phyloP scores from a whole-genome alignment of 92 coral and sea anemone genomes.

The Zoanthus sociatus region DNA sequence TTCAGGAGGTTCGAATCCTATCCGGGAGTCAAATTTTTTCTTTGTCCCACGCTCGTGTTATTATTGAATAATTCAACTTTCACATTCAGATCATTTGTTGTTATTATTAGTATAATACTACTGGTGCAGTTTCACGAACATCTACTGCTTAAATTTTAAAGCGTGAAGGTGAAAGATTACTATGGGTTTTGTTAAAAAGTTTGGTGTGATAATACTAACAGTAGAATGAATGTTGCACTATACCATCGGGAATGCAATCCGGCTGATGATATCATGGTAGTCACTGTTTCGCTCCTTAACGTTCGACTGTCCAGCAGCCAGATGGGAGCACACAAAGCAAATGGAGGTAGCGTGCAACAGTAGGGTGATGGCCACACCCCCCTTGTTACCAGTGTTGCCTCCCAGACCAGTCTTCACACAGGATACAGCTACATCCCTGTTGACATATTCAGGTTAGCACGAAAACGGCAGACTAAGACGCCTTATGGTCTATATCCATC shows the following conservation, averaged over 20 bases:
- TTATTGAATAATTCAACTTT: too few species aligned
- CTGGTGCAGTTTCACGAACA: too few species aligned
- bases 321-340: slow-evolving; percentile 97
- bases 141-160: too few species aligned
- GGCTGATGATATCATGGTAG: slow-evolving; percentile 84
- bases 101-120: too few species aligned
- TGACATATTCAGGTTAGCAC: neutral
- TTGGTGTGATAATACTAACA: neutral
- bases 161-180: too few species aligned
- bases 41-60: too few species aligned
- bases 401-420: slow-evolving; percentile 98
- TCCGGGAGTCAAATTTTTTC: too few species aligned
- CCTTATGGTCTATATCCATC: too few species aligned
- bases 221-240: neutral
- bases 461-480: too few species aligned
- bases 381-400: slow-evolving; percentile 98
- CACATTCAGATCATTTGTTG: too few species aligned
- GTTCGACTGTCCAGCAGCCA: slow-evolving; percentile 98
- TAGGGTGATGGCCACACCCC: slow-evolving; percentile 95
- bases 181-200: neutral
- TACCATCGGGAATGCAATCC: slow-evolving; percentile 98
- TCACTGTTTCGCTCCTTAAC: slow-evolving; percentile 92
- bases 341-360: slow-evolving; percentile 90
- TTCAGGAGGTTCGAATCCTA: too few species aligned
- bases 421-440: slow-evolving; percentile 95